Base-by-base conservation (phyloP, 2,113 vertebrate genomes). In the Gavia stellata region DNA sequence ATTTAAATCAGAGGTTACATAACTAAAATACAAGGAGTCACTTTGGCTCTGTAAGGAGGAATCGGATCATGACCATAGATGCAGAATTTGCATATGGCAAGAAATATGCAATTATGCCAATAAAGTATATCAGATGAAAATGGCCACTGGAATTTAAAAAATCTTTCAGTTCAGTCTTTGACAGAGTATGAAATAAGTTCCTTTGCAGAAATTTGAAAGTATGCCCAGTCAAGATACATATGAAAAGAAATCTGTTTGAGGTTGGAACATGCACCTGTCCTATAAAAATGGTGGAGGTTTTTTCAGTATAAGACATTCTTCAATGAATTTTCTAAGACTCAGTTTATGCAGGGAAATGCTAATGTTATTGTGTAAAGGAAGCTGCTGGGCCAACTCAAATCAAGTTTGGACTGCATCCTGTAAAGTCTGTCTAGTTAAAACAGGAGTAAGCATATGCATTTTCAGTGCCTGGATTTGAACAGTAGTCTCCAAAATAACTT, bases 321-420 rank as follows among this genome's bases (percentile, higher is more conserved):
- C 68, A 49, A 31, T 68, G 31, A 78, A 68, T 55, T 92, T 73
- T 92, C 86, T 45, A 71, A 85, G 79, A 59, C 29, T 92, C 29
- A 58, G 53, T 78, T 88, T 82, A 38, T 71, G 24, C 68, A 87
- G 59, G 24, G 70, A 87, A 74, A 91, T 95, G 73, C 14, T 81
- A 92, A 88, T 61, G n/a, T 42, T 90, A 28, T 45, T 88, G 45
- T 88, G 40, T 73, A 85, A 81, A 83, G 74, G 44, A 86, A 92
- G 58, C 53, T 90, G 34, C 72, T 93, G 80, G 63, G 71, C 66
- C 94, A 96, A 88, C 52, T 80, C 62, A 79, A 94, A 90, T 75
- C 36, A 75, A 86, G 85, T 88, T 86, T 97, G 79, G 82, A 90
- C 62, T 71, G 67, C n/a, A 79, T 93, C 66, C 31, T 85, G 62